These are phyloP conservation scores for Porphyrio hochstetteri DNA, from an alignment of 2,113 vertebrate species.

Conservation along the genomic window DNA sequence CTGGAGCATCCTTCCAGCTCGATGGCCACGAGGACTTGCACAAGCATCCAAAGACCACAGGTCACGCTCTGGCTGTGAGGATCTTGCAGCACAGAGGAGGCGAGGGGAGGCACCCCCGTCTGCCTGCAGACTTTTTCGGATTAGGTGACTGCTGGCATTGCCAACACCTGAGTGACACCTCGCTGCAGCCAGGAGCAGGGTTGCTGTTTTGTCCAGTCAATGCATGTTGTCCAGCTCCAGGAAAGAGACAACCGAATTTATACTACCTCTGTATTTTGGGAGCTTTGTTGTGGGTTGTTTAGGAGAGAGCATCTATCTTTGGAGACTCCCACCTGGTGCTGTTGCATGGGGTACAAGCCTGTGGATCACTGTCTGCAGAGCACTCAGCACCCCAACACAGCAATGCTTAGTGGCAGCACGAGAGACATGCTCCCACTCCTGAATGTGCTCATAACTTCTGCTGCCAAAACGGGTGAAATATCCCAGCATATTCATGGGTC, in stretches of 20 bases:
- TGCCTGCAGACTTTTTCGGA: background rate
- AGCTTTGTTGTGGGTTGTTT: background rate
- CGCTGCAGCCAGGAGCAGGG: background rate
- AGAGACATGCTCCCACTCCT: fast-evolving
- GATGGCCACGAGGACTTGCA: background rate
- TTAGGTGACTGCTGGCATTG: background rate
- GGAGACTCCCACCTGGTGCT: fast-evolving
- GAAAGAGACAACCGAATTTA: background rate
- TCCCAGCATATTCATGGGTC: background rate
- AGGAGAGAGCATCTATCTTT: background rate
- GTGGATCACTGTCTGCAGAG: background rate
- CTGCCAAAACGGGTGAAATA: background rate
- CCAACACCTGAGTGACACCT: background rate
- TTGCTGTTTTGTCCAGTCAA: background rate
- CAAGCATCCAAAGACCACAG: background rate
- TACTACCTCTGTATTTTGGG: background rate
- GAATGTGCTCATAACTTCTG: background rate
- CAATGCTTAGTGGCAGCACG: background rate
- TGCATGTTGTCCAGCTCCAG: background rate
- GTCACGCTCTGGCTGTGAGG: fast-evolving
- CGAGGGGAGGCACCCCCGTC: fast-evolving
- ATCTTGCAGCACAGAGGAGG: fast-evolving
- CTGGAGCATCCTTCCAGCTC: fast-evolving
- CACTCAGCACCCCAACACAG: background rate
- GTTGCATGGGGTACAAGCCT: fast-evolving